Conservation (phyloP, 2,113 vertebrate species). For the Nesospiza acunhae region DNA sequence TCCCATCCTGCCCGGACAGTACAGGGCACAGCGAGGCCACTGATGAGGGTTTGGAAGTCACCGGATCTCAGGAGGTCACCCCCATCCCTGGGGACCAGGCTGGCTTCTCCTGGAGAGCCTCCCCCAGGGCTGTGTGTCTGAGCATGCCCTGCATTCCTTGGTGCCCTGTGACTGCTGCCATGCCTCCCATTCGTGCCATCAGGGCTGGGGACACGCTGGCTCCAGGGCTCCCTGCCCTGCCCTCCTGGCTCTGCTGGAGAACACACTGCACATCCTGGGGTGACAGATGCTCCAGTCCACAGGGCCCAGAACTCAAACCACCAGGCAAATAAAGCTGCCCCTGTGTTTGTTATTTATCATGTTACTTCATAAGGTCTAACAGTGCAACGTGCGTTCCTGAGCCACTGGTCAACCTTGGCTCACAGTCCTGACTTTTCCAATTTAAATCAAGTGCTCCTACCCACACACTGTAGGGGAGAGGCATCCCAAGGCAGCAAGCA, state of each 20-base stretch:
- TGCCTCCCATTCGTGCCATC: accelerated
- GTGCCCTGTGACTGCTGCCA: not conserved
- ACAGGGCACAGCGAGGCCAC: accelerated
- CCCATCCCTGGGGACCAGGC: not conserved
- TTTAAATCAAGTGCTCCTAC: not conserved
- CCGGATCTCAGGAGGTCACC: not conserved
- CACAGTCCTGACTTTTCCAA: not conserved
- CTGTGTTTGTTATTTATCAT: not conserved
- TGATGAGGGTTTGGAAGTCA: accelerated
- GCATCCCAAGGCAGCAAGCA: not conserved
- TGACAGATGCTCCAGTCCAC: accelerated
- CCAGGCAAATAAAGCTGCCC: not conserved
- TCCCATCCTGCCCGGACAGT: not conserved
- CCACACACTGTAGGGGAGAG: accelerated
- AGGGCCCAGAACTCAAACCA: not conserved
- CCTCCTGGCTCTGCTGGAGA: not conserved
- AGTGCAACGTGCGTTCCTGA: accelerated
- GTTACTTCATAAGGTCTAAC: not conserved
- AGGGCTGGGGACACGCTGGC: not conserved
- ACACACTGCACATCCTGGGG: accelerated
- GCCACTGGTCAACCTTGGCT: not conserved
- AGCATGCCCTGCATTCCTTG: not conserved
- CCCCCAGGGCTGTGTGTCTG: accelerated
- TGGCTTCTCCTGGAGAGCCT: not conserved
- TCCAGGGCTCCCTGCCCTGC: not conserved